A percentile compares a stretch with the other conserved stretches of the same genome.
These are phyloP conservation scores for Xylophagus ater DNA, from an alignment of 2,888 invertebrate genomes.

Conservation along the genomic window DNA sequence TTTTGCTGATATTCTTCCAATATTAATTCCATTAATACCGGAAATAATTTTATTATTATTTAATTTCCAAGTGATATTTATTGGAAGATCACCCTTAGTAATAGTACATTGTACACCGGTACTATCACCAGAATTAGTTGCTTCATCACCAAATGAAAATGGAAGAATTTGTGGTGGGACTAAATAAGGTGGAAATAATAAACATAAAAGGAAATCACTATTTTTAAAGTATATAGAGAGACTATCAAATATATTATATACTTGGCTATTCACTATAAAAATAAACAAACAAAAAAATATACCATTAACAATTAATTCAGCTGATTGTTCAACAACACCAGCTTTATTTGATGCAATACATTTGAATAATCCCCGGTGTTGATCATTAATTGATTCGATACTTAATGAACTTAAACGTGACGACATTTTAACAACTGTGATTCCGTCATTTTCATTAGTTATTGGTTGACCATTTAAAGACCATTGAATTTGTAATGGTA, in stretches of 20 bases:
- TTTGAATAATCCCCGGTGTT: conserved; percentile 64
- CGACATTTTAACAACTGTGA: conserved; percentile 48
- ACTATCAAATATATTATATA: background rate
- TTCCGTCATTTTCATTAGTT: conserved; percentile 43
- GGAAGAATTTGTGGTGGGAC: conserved; percentile 58
- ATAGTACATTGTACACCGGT: conserved; percentile 51
- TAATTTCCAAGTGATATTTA: conserved; percentile 53
- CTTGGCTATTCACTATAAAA: conserved; percentile 7
- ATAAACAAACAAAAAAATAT: conserved; percentile 5
- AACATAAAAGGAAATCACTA: conserved; percentile 41
- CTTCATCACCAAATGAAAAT: conserved; percentile 60
- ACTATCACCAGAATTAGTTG: conserved; percentile 61
- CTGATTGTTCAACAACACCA: conserved; percentile 52
- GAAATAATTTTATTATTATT: conserved; percentile 37
- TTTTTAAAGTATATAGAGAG: conserved; percentile 25
- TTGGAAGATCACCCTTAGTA: conserved; percentile 53
- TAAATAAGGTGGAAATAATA: conserved; percentile 37
- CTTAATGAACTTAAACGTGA: conserved; percentile 57
- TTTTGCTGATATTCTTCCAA: conserved; percentile 37
- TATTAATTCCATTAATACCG: conserved; percentile 32
- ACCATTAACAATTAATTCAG: conserved; percentile 63
- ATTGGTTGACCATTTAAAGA: conserved; percentile 54
- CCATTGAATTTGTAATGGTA: conserved; percentile 67
- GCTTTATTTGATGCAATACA: conserved; percentile 59
- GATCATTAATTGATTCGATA: conserved; percentile 60